Percentiles rank a stretch among this genome's conserved stretches.
phyloP scores from a whole-genome alignment of 2,797 vertebrate species.

The Chloroceryle inda region DNA sequence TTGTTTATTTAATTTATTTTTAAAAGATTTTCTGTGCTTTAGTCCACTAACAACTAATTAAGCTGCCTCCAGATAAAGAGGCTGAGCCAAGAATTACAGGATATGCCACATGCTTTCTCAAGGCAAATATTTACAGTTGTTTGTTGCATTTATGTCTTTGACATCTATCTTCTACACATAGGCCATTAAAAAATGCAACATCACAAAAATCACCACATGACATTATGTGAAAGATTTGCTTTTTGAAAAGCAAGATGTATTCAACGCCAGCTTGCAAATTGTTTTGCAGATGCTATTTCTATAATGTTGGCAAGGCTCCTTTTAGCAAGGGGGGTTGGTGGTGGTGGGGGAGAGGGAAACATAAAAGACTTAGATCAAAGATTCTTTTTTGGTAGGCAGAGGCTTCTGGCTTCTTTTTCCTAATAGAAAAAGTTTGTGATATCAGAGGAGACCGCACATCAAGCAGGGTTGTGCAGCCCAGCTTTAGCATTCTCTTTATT shows the following conservation, averaged over 20 bases:
- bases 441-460: constrained; percentile 72
- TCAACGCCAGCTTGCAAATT: constrained; percentile 21
- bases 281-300: constrained; percentile 55
- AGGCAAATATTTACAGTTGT: constrained; percentile 55
- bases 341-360: neutral
- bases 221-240: constrained; percentile 54
- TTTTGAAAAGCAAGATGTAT: constrained; percentile 47
- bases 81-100: constrained; percentile 28
- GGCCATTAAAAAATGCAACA: constrained; percentile 45
- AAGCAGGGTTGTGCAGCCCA: constrained; percentile 59
- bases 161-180: constrained; percentile 49
- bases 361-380: constrained; percentile 67
- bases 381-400: constrained; percentile 73
- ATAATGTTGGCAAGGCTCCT: constrained; percentile 62
- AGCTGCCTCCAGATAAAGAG: constrained; percentile 49
- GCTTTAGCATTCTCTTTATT: constrained; percentile 32
- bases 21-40: constrained; percentile 54
- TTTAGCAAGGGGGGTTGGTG: constrained; percentile 32
- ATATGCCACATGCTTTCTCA: constrained; percentile 68
- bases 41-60: constrained; percentile 76
- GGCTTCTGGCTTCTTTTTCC: constrained; percentile 76
- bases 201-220: constrained; percentile 18
- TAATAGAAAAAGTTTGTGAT: constrained; percentile 76
- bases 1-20: constrained; percentile 60
- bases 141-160: constrained; percentile 2